Conservation (phyloP, 2,888 invertebrate species). For the Petrolisthes manimaculis region DNA sequence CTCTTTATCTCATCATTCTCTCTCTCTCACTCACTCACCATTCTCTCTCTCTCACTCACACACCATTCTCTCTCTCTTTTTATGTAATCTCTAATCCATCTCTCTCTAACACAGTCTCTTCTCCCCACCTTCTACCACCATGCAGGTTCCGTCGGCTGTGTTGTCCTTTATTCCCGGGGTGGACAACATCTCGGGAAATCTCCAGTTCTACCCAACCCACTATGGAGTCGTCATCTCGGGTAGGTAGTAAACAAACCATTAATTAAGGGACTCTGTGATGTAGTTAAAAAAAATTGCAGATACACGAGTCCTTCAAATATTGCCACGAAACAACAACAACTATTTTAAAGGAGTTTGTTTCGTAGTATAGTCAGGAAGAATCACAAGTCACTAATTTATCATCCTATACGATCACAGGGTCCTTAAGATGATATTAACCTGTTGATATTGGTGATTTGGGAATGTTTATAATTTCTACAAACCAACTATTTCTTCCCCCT, state of each 20-base stretch:
- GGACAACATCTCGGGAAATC: conserved; percentile 41
- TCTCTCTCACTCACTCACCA: background rate
- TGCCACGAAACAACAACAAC: too few species aligned
- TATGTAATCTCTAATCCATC: background rate
- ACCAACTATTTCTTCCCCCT: background rate
- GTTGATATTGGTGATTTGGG: background rate
- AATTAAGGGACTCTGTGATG: too few species aligned
- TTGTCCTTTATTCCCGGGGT: conserved; percentile 42
- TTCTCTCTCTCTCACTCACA: background rate
- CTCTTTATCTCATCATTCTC: background rate
- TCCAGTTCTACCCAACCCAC: conserved; percentile 24
- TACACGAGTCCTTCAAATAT: too few species aligned
- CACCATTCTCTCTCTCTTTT: background rate
- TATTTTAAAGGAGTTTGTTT: too few species aligned
- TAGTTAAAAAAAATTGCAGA: too few species aligned
- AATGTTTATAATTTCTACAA: background rate
- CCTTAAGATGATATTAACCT: too few species aligned
- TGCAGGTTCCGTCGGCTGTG: conserved; percentile 33
- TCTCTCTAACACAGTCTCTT: background rate
- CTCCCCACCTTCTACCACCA: background rate
- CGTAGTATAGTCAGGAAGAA: too few species aligned
- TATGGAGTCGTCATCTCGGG: conserved; percentile 37
- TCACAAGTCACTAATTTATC: too few species aligned
- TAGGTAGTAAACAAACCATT: background rate
- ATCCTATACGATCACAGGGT: too few species aligned